Evolutionary conservation across 1,140 invertebrate species (phyloP), one percentile per base, ranked within the genome.

Genomic region (Euwallacea fornicatus): DNA sequence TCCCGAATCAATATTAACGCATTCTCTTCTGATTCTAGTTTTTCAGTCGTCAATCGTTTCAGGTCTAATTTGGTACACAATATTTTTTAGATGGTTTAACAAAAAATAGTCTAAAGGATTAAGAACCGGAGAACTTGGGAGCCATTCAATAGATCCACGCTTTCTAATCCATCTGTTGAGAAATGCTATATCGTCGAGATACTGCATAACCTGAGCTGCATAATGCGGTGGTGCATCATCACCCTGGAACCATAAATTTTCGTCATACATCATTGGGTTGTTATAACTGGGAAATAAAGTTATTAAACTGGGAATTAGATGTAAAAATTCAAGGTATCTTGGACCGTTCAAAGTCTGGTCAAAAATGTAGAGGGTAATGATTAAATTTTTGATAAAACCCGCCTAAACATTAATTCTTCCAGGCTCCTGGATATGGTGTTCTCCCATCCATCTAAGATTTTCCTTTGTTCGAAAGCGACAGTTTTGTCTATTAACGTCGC

Each of bases 111-210:
- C 44, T 46, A 11, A 46, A 46, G 11, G 44, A 46, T 7, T 46
- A 46, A 46, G 44, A 46, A 46, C n/a, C n/a, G 44, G 11, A 46
- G 44, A 46, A 44, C n/a, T n/a, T n/a, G n/a, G 33, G 8, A 80
- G 79, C 82, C 82, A 84, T 54, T 76, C 66, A 58, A 83, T 75
- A 47, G 80, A 63, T 21, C 82, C 80, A 66, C 73, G 62, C 61
- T 79, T 73, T 46, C 82, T 83, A 69, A 84, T 83, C 80, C 81
- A 83, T 66, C 75, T 76, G 7, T 74, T 71, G 33, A 79, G 78
- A 78, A 82, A 83, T 66, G 47, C 69, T 47, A 66, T 67, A 33
- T 2, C 2, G 62, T 83, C 74, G 13, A 83, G 64, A 66, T 73
- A 79, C 53, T 74, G 13, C 7, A 77, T 69, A 7, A 82, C 81